Conservation (phyloP, 2,888 invertebrate genomes). For the Hoplodrina ambigua region DNA sequence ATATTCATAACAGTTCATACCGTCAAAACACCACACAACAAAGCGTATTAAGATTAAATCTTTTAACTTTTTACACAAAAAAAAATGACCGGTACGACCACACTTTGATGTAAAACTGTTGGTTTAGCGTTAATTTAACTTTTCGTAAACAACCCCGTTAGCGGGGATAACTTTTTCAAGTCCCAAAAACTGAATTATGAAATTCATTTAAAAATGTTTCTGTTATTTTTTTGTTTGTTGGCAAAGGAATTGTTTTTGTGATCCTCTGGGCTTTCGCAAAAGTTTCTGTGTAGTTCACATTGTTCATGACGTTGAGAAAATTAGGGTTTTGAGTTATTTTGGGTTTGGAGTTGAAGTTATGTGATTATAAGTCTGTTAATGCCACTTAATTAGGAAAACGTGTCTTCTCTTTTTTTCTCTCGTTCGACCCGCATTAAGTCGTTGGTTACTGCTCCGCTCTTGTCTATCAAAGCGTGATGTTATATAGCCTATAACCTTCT, state of each 20-base stretch:
- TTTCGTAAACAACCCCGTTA: constrained; percentile 69
- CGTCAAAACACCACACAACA: neutral
- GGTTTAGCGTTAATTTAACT: constrained; percentile 75
- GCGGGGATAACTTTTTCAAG: constrained; percentile 65
- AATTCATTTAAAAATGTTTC: constrained; percentile 71
- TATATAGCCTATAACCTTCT: no score
- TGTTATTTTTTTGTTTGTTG: constrained; percentile 58
- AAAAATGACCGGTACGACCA: constrained; percentile 8
- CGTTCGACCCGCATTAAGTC: no score
- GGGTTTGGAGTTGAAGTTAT: neutral
- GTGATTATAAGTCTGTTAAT: no score
- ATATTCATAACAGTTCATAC: neutral
- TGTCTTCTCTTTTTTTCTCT: no score
- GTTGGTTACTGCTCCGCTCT: no score
- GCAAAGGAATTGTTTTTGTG: constrained; percentile 66
- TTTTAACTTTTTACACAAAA: constrained; percentile 4
- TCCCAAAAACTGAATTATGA: constrained; percentile 75
- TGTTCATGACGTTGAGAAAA: constrained; percentile 33
- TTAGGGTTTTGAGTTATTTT: constrained; percentile 20
- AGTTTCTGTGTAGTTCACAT: constrained; percentile 41
- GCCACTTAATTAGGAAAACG: no score
- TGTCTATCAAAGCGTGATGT: no score
- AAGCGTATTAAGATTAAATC: constrained; percentile 3
- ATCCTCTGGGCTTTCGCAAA: constrained; percentile 37
- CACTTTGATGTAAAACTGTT: constrained; percentile 54